Conservation (phyloP, 2,888 invertebrate species). For the Peribatodes rhomboidaria region DNA sequence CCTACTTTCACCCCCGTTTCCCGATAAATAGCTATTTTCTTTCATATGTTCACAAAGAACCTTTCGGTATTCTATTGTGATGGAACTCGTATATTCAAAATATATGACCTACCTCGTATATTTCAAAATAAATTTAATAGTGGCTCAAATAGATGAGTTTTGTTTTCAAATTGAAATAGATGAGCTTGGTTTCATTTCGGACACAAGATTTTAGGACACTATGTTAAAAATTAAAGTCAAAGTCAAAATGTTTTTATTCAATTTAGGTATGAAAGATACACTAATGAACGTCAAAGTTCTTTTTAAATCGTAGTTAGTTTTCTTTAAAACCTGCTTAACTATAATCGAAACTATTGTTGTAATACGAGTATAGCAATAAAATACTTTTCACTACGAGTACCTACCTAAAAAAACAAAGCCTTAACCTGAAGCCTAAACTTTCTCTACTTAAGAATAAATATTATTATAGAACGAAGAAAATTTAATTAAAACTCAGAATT, state of each 20-base stretch:
- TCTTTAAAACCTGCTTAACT: too few species aligned
- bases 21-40: constrained; percentile 44
- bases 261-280: too few species aligned
- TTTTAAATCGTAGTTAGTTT: too few species aligned
- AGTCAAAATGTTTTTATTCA: too few species aligned
- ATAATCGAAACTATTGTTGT: too few species aligned
- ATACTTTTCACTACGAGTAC: too few species aligned
- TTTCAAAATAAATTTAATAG: too few species aligned
- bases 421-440: constrained; percentile 53
- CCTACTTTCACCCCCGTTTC: constrained; percentile 36
- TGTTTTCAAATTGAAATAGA: too few species aligned
- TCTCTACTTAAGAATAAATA: constrained; percentile 54
- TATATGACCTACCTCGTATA: constrained; percentile 14
- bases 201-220: background rate
- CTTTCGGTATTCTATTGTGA: constrained; percentile 35
- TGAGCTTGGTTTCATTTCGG: background rate
- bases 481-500: constrained; percentile 74
- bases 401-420: background rate
- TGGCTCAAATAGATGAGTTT: too few species aligned
- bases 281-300: too few species aligned
- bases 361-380: too few species aligned
- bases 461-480: constrained; percentile 59
- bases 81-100: constrained; percentile 22
- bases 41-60: constrained; percentile 39
- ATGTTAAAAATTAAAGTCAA: too few species aligned